Percentiles rank a stretch among this genome's conserved stretches.
phyloP scores from a whole-genome alignment of 2,113 vertebrate species.

The Platichthys stellatus region DNA sequence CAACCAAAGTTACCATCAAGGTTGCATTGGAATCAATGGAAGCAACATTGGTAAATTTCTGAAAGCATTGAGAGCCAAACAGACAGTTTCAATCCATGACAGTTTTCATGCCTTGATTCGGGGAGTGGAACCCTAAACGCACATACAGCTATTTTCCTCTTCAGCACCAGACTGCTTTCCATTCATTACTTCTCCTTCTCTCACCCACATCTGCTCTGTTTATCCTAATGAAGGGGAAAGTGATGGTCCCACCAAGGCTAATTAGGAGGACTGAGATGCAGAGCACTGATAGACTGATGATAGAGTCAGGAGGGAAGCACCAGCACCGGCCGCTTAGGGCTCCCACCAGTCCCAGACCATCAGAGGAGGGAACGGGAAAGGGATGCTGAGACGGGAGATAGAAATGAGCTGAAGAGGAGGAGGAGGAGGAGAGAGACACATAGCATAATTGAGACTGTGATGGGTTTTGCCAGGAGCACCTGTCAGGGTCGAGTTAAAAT shows the following conservation, averaged over 20 bases:
- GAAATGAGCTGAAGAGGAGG: slow-evolving; percentile 26
- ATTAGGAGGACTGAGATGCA: slow-evolving; percentile 51
- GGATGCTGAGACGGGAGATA: slow-evolving; percentile 5
- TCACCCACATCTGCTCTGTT: slow-evolving; percentile 50
- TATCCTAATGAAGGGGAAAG: slow-evolving; percentile 46
- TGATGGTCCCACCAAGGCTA: slow-evolving; percentile 56
- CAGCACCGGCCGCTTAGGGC: background rate
- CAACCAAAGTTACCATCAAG: no score
- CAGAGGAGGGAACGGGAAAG: slow-evolving; percentile 5
- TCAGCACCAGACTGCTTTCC: background rate
- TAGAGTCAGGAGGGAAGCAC: slow-evolving; percentile 36
- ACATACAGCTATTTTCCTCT: background rate
- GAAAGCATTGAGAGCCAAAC: no score
- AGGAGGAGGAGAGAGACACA: slow-evolving; percentile 43
- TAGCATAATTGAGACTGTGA: slow-evolving; percentile 80
- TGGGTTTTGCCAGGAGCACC: slow-evolving; percentile 82
- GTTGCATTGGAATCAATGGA: no score
- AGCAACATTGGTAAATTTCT: background rate
- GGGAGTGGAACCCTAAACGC: background rate
- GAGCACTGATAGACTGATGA: slow-evolving; percentile 35
- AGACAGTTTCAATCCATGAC: no score
- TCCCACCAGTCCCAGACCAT: slow-evolving; percentile 25
- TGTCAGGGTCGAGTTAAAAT: slow-evolving; percentile 77
- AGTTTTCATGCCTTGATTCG: background rate
- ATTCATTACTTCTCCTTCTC: slow-evolving; percentile 15